phyloP scores from a whole-genome alignment of 2,113 vertebrate genomes.

The Corythoichthys intestinalis region DNA sequence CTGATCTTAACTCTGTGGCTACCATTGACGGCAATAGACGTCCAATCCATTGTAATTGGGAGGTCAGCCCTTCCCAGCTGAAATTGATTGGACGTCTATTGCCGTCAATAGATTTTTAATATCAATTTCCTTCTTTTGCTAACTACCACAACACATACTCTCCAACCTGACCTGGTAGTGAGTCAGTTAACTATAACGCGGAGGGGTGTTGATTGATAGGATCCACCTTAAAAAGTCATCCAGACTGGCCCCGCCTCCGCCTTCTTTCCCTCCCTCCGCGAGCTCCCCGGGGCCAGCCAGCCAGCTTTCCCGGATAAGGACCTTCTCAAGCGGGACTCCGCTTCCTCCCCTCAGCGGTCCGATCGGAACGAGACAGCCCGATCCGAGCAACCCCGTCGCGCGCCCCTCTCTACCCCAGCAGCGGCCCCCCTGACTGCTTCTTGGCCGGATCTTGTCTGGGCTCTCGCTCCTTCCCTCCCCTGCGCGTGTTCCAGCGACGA shows the following conservation, averaged over 20 bases:
- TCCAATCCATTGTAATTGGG: no score
- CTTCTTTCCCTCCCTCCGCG: conserved; percentile 22
- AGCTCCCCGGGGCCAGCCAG: conserved; percentile 23
- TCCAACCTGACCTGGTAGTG: no score
- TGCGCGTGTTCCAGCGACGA: conserved; percentile 9
- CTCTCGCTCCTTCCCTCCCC: conserved; percentile 11
- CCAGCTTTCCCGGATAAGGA: conserved; percentile 35
- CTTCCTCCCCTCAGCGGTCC: conserved; percentile 43
- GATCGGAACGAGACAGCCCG: conserved; percentile 24
- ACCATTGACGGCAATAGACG: no score
- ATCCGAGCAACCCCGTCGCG: not conserved
- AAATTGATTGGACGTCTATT: no score
- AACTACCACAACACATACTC: no score
- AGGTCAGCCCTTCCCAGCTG: no score
- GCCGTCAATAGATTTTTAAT: no score
- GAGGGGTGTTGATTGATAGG: conserved; percentile 30
- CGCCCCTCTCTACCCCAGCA: conserved; percentile 28
- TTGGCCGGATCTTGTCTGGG: conserved; percentile 28
- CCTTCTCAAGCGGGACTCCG: conserved; percentile 44
- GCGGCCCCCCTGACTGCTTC: conserved; percentile 8
- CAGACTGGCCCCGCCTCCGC: conserved; percentile 47
- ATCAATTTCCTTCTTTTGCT: no score
- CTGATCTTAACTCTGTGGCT: no score
- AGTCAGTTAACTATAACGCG: not conserved
- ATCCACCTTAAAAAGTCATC: conserved; percentile 71